These are phyloP conservation scores for Melozone crissalis DNA, from an alignment of 2,113 vertebrate species.

Conservation along the genomic window DNA sequence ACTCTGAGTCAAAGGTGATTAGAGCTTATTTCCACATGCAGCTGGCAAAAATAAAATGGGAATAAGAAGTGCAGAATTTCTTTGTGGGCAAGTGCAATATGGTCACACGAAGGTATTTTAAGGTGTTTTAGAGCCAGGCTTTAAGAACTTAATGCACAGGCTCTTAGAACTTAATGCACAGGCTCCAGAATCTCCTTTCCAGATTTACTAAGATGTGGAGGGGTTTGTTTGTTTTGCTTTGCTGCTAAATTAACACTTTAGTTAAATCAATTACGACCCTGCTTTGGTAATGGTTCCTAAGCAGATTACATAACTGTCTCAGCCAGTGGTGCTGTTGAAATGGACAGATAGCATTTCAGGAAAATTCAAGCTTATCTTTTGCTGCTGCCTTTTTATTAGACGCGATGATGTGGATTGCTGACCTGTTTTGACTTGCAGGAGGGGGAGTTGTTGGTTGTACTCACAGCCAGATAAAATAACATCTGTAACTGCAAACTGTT, in stretches of 20 bases:
- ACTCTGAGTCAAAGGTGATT: neutral
- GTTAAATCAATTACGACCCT: neutral
- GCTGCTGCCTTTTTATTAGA: neutral
- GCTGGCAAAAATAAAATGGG: neutral
- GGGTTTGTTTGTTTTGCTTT: neutral
- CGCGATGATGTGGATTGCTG: neutral
- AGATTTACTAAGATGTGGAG: accelerated
- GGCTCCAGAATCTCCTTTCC: neutral
- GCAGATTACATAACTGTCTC: neutral
- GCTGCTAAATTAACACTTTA: neutral
- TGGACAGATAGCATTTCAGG: neutral
- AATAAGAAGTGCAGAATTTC: neutral
- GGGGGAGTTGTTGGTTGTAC: neutral
- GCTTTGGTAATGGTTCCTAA: neutral
- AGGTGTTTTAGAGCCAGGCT: neutral
- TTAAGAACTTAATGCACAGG: neutral
- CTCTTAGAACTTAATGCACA: neutral
- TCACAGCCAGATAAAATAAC: neutral
- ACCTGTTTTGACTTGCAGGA: neutral
- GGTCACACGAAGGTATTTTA: neutral
- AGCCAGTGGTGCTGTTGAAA: neutral
- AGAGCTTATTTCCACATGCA: neutral
- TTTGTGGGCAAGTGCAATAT: neutral
- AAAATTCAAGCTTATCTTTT: neutral
- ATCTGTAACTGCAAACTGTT: neutral